A percentile compares a stretch with the other conserved stretches of the same genome.
Evolutionary conservation across 37 sponge, comb jelly and placozoan species (phyloP).

Genomic region (Axinella damicornis): DNA sequence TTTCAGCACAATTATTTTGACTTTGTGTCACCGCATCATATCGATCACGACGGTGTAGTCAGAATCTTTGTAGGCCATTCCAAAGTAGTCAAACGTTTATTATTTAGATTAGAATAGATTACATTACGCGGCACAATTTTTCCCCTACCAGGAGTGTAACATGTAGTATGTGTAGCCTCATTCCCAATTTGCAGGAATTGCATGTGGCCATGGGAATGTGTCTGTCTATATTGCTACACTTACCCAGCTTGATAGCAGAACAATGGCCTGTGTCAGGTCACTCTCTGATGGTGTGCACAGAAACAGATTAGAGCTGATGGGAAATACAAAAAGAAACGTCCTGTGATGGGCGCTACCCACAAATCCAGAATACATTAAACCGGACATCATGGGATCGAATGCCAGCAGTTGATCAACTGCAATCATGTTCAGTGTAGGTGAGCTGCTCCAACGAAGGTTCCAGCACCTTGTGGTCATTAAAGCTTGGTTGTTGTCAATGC

Average conservation of each 20-base stretch:
- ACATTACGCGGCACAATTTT: too few relatives aligned
- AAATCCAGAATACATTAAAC: background rate
- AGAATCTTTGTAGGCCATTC: too few relatives aligned
- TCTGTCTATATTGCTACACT: background rate
- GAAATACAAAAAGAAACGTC: background rate
- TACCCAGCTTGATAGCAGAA: constrained; percentile 2
- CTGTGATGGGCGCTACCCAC: background rate
- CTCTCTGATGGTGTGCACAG: background rate
- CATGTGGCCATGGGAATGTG: background rate
- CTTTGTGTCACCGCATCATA: too few relatives aligned
- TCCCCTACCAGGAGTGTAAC: too few relatives aligned
- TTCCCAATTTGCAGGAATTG: too few relatives aligned
- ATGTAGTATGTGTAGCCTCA: too few relatives aligned
- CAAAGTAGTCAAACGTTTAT: too few relatives aligned
- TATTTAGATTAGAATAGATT: too few relatives aligned
- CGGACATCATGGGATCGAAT: background rate
- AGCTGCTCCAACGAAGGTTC: background rate
- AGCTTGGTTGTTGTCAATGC: too few relatives aligned
- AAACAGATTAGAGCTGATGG: background rate
- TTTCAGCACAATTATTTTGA: too few relatives aligned
- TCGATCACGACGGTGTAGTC: too few relatives aligned
- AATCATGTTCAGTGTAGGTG: background rate
- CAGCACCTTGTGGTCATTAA: background rate
- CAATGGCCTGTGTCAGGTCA: background rate
- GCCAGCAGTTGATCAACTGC: background rate